These are phyloP conservation scores for Anthrax anthrax DNA, from an alignment of 2,888 invertebrate species.

Conservation along the genomic window DNA sequence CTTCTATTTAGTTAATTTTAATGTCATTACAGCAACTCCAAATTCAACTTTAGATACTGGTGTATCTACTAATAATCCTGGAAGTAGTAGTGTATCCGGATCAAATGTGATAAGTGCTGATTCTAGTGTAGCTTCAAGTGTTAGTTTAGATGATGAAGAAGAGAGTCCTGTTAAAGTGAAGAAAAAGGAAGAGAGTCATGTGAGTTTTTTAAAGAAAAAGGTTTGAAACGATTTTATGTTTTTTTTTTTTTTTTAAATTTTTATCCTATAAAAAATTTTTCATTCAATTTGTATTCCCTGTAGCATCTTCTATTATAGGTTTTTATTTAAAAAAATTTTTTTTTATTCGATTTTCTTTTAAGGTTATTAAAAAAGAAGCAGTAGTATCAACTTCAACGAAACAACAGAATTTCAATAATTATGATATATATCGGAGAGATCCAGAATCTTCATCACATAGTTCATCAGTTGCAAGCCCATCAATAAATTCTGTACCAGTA, in stretches of 20 bases:
- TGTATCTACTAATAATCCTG: slow-evolving; percentile 47
- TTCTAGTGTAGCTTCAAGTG: slow-evolving; percentile 36
- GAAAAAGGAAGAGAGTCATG: slow-evolving; percentile 33
- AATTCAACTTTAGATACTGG: slow-evolving; percentile 34
- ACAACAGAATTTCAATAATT: slow-evolving; percentile 26
- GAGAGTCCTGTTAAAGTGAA: slow-evolving; percentile 32
- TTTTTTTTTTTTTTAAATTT: no score
- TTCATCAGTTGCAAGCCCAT: slow-evolving; percentile 7
- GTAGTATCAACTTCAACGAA: slow-evolving; percentile 33
- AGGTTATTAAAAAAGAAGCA: slow-evolving; percentile 33
- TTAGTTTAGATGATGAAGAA: slow-evolving; percentile 33
- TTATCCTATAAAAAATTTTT: no score
- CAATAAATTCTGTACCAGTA: slow-evolving; percentile 15
- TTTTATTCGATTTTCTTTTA: no score
- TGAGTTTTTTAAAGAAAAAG: slow-evolving; percentile 13
- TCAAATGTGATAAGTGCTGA: slow-evolving; percentile 39
- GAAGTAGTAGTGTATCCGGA: slow-evolving; percentile 50
- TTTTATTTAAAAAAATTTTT: background rate
- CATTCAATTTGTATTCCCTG: no score
- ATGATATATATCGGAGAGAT: slow-evolving; percentile 20
- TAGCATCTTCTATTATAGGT: no score
- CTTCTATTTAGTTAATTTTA: background rate
- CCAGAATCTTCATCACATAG: slow-evolving; percentile 8
- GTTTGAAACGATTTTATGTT: background rate
- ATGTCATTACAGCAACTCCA: slow-evolving; percentile 26